Evolutionary conservation across 1,140 invertebrate genomes (phyloP), one percentile per base, ranked within the genome.

Genomic region (Orchestia grillus): DNA sequence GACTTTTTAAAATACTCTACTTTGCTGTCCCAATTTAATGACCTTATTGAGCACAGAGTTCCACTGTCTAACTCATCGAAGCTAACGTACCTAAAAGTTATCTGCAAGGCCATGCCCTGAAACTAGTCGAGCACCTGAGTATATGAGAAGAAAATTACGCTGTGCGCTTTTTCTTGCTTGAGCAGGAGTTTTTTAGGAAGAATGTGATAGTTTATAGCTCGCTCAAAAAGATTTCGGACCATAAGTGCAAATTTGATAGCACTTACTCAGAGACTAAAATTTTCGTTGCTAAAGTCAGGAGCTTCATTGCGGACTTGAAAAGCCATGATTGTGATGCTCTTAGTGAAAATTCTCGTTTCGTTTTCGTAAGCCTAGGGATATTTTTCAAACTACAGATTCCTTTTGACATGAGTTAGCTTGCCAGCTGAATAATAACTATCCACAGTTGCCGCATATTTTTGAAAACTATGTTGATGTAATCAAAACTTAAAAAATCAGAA

Each of bases 401-500:
- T 43, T 92, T 92, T 36, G 44, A 36, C 90, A 92, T 11, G 90
- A 92, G 44, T 42, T 92, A 11, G 90, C 44, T 6, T 8, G 90
- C 3, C 19, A 92, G 36, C 6, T 92, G 16, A 36, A 92, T 11
- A 92, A 92, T 36, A 92, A 92, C 36, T 92, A 92, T 44, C 90
- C 90, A 11, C 23, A 23, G 11, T 8, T 92, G 8, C 3, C 19
- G 8, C 8, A 92, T 36, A 92, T 92, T 8, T 92, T 92, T 44
- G 44, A 92, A 15, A 92, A 92, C 44, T 92, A 44, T 92, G 90
- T 92, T 8, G 41, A 92, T 41, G 90, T 92, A 3, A 92, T 92
- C 4, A 36, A 23, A 4, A 92, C 90, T 11, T 44, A 43, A 42
- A 92, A 92, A 11, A 8, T 92, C 36, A 88, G 36, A 88, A 53